Percentiles rank a stretch among this genome's conserved stretches.
These are phyloP conservation scores for Rhegmatorhina hoffmannsi DNA, from an alignment of 2,113 vertebrate species.

Conservation along the genomic window DNA sequence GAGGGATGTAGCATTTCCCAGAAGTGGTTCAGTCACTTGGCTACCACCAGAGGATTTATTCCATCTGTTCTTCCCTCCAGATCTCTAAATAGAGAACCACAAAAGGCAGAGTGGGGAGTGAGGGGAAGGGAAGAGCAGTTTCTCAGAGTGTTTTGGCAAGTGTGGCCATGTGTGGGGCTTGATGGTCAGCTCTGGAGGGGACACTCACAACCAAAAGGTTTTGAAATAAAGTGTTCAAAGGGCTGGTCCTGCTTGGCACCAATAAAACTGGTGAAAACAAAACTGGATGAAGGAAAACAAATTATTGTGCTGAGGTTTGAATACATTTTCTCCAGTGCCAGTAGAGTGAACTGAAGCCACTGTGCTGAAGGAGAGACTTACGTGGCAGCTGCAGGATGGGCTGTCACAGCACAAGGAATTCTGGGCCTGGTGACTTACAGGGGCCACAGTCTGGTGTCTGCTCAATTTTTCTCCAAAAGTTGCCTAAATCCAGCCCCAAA, in stretches of 20 bases:
- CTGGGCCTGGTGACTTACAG: not conserved
- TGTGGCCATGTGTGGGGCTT: fast-evolving
- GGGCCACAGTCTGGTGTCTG: not conserved
- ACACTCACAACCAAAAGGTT: not conserved
- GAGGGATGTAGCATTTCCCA: constrained; percentile 29
- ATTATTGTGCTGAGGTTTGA: not conserved
- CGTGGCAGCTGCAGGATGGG: not conserved
- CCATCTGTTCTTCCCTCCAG: constrained; percentile 8
- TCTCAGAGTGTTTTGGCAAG: constrained; percentile 34
- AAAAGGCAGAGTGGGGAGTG: not conserved
- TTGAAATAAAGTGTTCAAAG: not conserved
- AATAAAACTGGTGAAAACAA: not conserved
- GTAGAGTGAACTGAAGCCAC: not conserved
- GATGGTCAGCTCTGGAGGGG: not conserved
- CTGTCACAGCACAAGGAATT: not conserved
- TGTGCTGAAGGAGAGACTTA: not conserved
- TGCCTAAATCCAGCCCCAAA: not conserved
- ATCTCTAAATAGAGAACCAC: not conserved
- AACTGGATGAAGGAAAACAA: not conserved
- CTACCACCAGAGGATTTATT: constrained; percentile 53
- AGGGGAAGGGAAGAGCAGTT: constrained; percentile 8
- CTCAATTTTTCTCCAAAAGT: not conserved
- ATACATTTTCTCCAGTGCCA: not conserved
- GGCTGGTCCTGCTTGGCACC: constrained; percentile 3
- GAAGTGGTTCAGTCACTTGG: not conserved